A percentile compares a stretch with the other conserved stretches of the same genome.
These are phyloP conservation scores for Metaphire vulgaris DNA, from an alignment of 1,140 invertebrate genomes.

Conservation along the genomic window DNA sequence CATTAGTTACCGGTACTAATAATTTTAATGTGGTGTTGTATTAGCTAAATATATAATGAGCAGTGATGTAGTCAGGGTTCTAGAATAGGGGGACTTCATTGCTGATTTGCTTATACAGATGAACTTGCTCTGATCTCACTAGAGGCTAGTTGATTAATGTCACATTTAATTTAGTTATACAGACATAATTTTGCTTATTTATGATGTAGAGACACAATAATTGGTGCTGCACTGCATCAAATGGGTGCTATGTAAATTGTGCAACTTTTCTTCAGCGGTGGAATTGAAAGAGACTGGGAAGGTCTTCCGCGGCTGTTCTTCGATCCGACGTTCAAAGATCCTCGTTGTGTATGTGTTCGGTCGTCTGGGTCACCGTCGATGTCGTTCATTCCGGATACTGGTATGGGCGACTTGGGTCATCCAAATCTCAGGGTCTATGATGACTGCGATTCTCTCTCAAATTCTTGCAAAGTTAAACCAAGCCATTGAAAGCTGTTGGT, in stretches of 20 bases:
- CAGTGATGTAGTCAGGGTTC: no score
- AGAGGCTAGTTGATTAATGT: constrained; percentile 26
- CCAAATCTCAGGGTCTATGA: constrained; percentile 55
- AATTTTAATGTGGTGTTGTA: neutral
- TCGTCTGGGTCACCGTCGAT: constrained; percentile 52
- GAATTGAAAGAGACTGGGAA: constrained; percentile 71
- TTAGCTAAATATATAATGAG: no score
- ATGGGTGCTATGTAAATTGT: neutral
- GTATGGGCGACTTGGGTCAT: constrained; percentile 54
- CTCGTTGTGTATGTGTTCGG: constrained; percentile 73
- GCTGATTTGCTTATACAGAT: no score
- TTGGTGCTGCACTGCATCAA: neutral
- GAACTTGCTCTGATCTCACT: no score
- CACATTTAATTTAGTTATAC: neutral
- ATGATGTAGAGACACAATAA: neutral
- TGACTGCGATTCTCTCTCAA: constrained; percentile 38
- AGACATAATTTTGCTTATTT: constrained; percentile 3
- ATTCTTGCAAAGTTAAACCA: constrained; percentile 36
- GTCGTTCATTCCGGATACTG: constrained; percentile 50
- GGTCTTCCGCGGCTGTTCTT: constrained; percentile 76
- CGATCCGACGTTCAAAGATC: constrained; percentile 57
- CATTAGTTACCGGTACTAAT: neutral
- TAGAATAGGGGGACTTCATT: no score
- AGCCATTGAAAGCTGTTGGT: no score
- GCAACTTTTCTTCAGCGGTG: constrained; percentile 63